Conservation (phyloP, 2,113 vertebrate species). For the Camarhynchus parvulus region DNA sequence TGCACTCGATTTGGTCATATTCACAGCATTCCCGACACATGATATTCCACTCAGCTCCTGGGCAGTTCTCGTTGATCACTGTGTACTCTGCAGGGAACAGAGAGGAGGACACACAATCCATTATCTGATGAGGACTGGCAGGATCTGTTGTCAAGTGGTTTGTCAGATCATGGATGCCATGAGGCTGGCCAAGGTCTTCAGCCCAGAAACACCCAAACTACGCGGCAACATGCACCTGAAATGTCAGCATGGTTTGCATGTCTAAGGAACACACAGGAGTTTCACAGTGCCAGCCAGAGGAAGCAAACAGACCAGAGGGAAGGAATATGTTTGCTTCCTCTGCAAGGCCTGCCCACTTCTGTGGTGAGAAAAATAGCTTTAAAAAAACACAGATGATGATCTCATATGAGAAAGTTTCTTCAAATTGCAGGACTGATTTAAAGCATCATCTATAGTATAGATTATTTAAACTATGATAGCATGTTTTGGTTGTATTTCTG, state of each 20-base stretch:
- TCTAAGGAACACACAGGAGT: neutral
- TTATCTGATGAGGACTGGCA: neutral
- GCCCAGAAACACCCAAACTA: neutral
- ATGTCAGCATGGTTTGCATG: rapidly evolving
- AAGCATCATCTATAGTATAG: neutral
- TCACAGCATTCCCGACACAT: constrained; percentile 97
- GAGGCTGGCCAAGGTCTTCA: neutral
- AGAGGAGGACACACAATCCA: neutral
- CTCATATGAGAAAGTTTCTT: neutral
- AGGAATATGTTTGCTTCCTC: neutral
- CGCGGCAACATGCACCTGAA: rapidly evolving
- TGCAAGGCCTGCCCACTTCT: neutral
- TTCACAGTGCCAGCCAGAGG: neutral
- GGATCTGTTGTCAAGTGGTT: neutral
- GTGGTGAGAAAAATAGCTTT: neutral
- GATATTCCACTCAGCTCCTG: constrained; percentile 93
- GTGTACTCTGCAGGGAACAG: constrained; percentile 84
- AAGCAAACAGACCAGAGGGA: neutral
- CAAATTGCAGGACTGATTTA: neutral
- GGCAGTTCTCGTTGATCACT: constrained; percentile 90
- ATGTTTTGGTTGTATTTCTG: neutral
- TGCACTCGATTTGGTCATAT: constrained; percentile 91
- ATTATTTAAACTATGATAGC: neutral
- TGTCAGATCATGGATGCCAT: neutral
- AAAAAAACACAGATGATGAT: neutral